Evolutionary conservation across 35 echinoderm and acorn worm genomes (phyloP).

Genomic region (Ophiothrix spiculata): DNA sequence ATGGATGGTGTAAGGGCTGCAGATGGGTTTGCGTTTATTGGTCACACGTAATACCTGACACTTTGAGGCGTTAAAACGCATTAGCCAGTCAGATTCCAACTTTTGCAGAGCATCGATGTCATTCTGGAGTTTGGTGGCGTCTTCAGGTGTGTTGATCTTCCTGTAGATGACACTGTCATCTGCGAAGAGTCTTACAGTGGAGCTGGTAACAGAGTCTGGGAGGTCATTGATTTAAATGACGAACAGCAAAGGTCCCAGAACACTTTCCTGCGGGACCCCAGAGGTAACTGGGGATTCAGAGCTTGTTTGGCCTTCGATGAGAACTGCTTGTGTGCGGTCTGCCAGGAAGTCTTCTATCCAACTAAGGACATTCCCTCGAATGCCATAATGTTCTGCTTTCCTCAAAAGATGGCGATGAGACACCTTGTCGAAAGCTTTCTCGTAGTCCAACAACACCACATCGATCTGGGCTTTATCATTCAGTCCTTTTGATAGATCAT

Average conservation of each 20-base stretch:
- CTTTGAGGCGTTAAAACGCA: neutral
- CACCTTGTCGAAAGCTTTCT: neutral
- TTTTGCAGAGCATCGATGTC: neutral
- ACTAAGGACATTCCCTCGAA: neutral
- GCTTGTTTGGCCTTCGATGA: constrained; percentile 40
- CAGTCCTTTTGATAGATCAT: neutral
- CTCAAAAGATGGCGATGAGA: neutral
- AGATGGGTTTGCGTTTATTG: too few relatives aligned
- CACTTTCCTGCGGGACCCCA: constrained; percentile 61
- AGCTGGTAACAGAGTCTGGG: neutral
- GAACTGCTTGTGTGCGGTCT: constrained; percentile 23
- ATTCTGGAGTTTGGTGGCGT: neutral
- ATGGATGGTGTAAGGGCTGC: too few relatives aligned
- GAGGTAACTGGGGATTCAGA: neutral
- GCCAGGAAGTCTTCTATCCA: constrained; percentile 16
- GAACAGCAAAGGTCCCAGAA: constrained; percentile 59
- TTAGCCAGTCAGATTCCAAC: neutral
- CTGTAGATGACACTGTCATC: neutral
- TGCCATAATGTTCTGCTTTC: neutral
- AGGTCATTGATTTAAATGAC: constrained; percentile 40
- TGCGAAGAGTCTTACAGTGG: neutral
- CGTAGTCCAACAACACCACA: neutral
- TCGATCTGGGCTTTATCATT: neutral
- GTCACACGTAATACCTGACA: too few relatives aligned
- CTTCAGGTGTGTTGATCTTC: neutral